Conservation (phyloP, 2,888 invertebrate species). For the Phaedon cochleariae region DNA sequence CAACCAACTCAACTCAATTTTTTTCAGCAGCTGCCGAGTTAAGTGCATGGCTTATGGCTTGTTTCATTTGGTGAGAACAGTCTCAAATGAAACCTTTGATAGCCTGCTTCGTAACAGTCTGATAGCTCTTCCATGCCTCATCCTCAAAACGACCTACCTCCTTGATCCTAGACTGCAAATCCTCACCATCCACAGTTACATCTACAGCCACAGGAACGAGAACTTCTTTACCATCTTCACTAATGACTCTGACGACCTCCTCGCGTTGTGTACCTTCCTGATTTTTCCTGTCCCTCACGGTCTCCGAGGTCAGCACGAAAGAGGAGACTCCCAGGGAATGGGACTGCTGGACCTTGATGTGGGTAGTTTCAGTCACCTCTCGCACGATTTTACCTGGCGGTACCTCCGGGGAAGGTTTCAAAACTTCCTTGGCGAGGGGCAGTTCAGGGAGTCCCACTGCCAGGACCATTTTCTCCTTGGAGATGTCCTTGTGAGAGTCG, state of each 20-base stretch:
- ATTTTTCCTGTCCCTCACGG: conserved; percentile 58
- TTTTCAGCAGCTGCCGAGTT: too few relatives aligned
- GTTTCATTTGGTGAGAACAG: too few relatives aligned
- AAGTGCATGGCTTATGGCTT: too few relatives aligned
- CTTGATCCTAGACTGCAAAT: conserved; percentile 60
- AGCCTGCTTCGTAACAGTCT: conserved; percentile 67
- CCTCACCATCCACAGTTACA: conserved; percentile 54
- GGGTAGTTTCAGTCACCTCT: conserved; percentile 65
- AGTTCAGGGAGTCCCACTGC: conserved; percentile 60
- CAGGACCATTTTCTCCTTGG: conserved; percentile 62
- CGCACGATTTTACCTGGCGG: conserved; percentile 64
- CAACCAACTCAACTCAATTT: too few relatives aligned
- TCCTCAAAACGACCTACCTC: conserved; percentile 63
- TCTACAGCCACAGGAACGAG: conserved; percentile 30
- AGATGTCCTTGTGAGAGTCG: conserved; percentile 51
- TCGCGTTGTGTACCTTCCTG: conserved; percentile 41
- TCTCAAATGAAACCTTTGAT: conserved; percentile 67
- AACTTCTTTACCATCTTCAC: conserved; percentile 35
- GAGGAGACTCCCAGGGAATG: conserved; percentile 65
- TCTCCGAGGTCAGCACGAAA: conserved; percentile 65
- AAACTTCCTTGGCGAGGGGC: conserved; percentile 54
- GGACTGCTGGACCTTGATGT: conserved; percentile 64
- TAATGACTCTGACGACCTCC: conserved; percentile 38
- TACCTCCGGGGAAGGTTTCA: conserved; percentile 59
- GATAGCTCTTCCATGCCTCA: conserved; percentile 64